phyloP scores from a whole-genome alignment of 2,797 vertebrate species.

The Myripristis murdjan region DNA sequence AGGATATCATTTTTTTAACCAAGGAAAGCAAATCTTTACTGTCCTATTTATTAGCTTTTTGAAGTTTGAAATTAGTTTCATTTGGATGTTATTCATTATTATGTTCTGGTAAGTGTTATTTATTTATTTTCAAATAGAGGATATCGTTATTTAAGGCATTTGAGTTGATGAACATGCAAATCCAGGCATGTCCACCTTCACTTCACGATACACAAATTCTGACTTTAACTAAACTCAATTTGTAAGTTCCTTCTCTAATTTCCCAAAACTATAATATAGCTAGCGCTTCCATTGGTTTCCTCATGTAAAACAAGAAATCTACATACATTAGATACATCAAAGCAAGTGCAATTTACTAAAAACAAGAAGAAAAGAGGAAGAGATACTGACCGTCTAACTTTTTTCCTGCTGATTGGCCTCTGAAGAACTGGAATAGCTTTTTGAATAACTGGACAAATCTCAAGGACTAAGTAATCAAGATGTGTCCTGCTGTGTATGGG shows the following conservation, averaged over 20 bases:
- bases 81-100: not conserved
- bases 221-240: slow-evolving; percentile 28
- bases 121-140: no score
- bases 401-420: slow-evolving; percentile 45
- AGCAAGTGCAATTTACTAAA: slow-evolving; percentile 36
- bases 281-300: slow-evolving; percentile 24
- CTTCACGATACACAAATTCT: slow-evolving; percentile 38
- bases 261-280: slow-evolving; percentile 39
- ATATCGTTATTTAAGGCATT: no score
- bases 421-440: slow-evolving; percentile 23
- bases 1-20: not conserved
- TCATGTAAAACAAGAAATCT: slow-evolving; percentile 41
- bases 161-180: slow-evolving; percentile 33
- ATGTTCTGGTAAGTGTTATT: no score
- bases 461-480: slow-evolving; percentile 32
- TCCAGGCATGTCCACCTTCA: slow-evolving; percentile 18
- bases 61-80: not conserved
- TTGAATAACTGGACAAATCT: no score
- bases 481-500: slow-evolving; percentile 37
- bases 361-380: no score
- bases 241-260: slow-evolving; percentile 44
- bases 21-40: not conserved
- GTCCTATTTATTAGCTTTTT: not conserved
- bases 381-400: slow-evolving; percentile 12
- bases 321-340: slow-evolving; percentile 38